Percentiles rank a stretch among this genome's conserved stretches.
Conservation (phyloP, 1,140 invertebrate genomes). For the Lucilia sericata region DNA sequence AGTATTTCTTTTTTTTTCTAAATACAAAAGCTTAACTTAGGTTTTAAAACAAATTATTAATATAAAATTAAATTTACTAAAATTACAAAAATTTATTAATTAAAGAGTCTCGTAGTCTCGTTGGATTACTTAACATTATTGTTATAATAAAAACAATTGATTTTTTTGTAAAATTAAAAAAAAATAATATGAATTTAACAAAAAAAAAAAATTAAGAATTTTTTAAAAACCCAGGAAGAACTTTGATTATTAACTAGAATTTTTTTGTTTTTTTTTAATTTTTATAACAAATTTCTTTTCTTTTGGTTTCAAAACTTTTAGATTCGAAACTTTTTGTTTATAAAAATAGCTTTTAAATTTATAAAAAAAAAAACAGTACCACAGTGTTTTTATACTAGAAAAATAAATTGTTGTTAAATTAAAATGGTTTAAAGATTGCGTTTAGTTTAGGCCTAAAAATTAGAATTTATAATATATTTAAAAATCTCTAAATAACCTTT, state of each 20-base stretch:
- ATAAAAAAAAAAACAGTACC: conserved; percentile 22
- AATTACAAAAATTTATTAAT: conserved; percentile 24
- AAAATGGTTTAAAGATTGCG: too few species aligned
- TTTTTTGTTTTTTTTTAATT: background rate
- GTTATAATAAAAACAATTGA: background rate
- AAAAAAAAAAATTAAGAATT: conserved; percentile 30
- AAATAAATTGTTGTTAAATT: background rate
- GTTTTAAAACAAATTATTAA: conserved; percentile 8
- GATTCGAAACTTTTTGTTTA: background rate
- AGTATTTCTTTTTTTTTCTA: conserved; percentile 22
- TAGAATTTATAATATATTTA: too few species aligned
- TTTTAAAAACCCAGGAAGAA: conserved; percentile 38
- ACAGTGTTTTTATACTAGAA: conserved; percentile 31
- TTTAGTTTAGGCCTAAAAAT: too few species aligned
- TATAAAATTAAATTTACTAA: background rate
- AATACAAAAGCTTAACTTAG: background rate
- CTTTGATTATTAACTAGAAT: conserved; percentile 24
- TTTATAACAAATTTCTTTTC: background rate
- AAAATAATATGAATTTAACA: conserved; percentile 16
- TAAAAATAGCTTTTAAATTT: background rate
- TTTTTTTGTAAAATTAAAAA: background rate
- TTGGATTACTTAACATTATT: conserved; percentile 50
- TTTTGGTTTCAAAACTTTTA: conserved; percentile 1
- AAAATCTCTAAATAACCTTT: too few species aligned
- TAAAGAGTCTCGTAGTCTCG: conserved; percentile 65